phyloP scores from a whole-genome alignment of 2,888 invertebrate genomes.

The Maniola hyperantus region DNA sequence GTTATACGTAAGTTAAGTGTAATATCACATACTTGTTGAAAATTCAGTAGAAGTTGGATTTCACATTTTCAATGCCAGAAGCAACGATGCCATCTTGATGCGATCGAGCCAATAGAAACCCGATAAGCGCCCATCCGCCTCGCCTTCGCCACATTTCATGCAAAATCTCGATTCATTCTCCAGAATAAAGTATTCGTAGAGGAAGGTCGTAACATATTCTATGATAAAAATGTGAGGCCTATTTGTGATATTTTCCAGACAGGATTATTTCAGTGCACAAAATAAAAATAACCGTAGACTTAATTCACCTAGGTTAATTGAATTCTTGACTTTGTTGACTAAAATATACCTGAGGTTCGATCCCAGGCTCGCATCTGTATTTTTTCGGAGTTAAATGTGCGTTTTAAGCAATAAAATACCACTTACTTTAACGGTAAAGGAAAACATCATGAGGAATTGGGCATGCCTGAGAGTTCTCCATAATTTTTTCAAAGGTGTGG shows the following conservation, averaged over 20 bases:
- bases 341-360: too few species aligned
- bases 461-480: too few species aligned
- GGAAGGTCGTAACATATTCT: constrained; percentile 7
- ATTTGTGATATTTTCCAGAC: constrained; percentile 4
- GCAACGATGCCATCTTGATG: constrained; percentile 18
- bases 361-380: too few species aligned
- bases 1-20: too few species aligned
- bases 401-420: too few species aligned
- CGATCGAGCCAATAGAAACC: constrained; percentile 38
- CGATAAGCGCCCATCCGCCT: constrained; percentile 34
- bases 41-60: constrained; percentile 8
- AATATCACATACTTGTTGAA: constrained; percentile 14
- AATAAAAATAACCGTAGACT: too few species aligned
- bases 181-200: constrained; percentile 6
- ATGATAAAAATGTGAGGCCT: background rate
- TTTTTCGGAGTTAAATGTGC: too few species aligned
- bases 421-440: too few species aligned
- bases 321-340: too few species aligned
- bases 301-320: too few species aligned
- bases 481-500: too few species aligned
- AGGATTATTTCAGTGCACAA: background rate
- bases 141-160: constrained; percentile 34
- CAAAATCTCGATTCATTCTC: constrained; percentile 37
- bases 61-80: constrained; percentile 18
- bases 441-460: too few species aligned